phyloP scores from a whole-genome alignment of 23 tunicate genomes.

The Trididemnum miniatum region DNA sequence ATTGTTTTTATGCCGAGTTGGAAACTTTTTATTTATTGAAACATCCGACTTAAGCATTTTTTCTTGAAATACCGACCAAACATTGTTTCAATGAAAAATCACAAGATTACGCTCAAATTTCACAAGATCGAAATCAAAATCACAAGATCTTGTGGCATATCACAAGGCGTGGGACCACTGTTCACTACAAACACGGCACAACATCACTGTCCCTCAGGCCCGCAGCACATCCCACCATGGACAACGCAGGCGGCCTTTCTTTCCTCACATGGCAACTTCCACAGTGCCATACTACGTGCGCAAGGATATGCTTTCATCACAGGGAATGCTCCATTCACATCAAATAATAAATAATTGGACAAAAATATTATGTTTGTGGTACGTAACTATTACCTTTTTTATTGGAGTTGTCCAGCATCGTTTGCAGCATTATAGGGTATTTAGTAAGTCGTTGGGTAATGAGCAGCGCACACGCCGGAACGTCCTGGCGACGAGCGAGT shows the following conservation, averaged over 20 bases:
- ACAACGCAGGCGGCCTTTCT: too few species aligned
- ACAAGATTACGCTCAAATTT: too few species aligned
- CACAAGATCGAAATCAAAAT: too few species aligned
- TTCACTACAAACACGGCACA: too few species aligned
- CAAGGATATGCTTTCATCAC: slow-evolving; percentile 56
- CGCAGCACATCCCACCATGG: slow-evolving; percentile 5
- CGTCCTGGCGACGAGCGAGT: slow-evolving; percentile 58
- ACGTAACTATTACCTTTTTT: slow-evolving; percentile 59
- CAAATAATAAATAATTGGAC: background rate
- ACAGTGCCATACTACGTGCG: slow-evolving; percentile 61
- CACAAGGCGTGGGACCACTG: too few species aligned
- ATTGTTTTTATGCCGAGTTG: too few species aligned
- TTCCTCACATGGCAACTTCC: too few species aligned
- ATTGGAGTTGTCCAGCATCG: slow-evolving; percentile 65
- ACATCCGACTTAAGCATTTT: too few species aligned
- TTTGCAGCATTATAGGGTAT: slow-evolving; percentile 90
- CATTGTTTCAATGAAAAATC: too few species aligned
- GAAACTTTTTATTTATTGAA: too few species aligned
- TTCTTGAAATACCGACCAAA: too few species aligned
- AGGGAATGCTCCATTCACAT: background rate
- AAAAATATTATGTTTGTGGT: background rate
- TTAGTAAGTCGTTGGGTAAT: slow-evolving; percentile 94
- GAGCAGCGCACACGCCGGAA: slow-evolving; percentile 83
- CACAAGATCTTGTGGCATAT: too few species aligned
- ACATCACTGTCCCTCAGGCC: slow-evolving; percentile 71